Evolutionary conservation across 2,113 vertebrate genomes (phyloP).

Genomic region (Hypocryptadius cinnamomeus): DNA sequence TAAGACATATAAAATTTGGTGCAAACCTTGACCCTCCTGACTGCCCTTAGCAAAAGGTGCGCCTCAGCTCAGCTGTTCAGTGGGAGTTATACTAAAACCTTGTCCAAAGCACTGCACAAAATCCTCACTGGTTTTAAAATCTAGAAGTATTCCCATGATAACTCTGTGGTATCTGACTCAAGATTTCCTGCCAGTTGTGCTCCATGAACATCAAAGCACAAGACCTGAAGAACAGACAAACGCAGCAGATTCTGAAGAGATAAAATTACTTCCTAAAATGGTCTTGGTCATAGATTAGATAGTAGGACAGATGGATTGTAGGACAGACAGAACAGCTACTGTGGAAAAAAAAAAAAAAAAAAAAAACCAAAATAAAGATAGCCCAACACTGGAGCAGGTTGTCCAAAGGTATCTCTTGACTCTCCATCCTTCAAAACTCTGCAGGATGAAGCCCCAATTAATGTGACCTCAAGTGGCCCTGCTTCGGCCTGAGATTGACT

Average conservation of each 20-base stretch:
- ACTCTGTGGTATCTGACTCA: not conserved
- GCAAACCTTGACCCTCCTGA: not conserved
- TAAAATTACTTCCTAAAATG: not conserved
- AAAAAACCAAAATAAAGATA: not conserved
- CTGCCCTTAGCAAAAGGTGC: not conserved
- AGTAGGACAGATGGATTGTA: not conserved
- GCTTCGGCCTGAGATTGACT: not conserved
- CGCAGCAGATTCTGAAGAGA: not conserved
- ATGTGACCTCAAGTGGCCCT: not conserved
- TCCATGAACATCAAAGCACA: not conserved
- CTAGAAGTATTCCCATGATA: not conserved
- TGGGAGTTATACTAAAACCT: not conserved
- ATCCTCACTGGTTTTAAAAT: not conserved
- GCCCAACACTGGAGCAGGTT: not conserved
- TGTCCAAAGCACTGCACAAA: not conserved
- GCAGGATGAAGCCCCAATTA: not conserved
- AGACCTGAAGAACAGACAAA: not conserved
- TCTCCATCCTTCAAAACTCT: not conserved
- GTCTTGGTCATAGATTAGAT: not conserved
- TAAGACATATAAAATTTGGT: not conserved
- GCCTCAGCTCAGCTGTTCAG: not conserved
- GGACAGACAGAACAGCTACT: not conserved
- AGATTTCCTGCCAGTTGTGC: not conserved
- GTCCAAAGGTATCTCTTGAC: not conserved
- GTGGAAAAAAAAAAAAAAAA: not conserved